phyloP scores from a whole-genome alignment of 2,888 invertebrate species.

The Lacanobia oleracea region DNA sequence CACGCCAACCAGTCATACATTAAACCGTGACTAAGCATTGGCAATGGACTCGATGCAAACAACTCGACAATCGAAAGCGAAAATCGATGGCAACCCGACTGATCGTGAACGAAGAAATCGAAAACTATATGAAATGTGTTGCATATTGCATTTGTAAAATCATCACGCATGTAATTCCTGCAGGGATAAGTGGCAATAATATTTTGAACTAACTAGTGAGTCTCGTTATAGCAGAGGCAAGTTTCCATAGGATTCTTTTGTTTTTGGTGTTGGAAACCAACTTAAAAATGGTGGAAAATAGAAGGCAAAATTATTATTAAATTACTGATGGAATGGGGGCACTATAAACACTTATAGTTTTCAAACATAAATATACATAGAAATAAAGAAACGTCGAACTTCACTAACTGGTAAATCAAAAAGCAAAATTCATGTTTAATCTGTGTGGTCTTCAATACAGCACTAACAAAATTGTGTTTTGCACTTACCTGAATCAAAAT shows the following conservation, averaged over 20 bases:
- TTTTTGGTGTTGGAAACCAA: background rate
- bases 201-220: background rate
- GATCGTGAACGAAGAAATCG: slow-evolving; percentile 75
- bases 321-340: background rate
- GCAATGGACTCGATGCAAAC: slow-evolving; percentile 78
- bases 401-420: slow-evolving; percentile 29
- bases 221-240: background rate
- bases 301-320: accelerated
- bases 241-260: background rate
- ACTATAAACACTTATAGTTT: background rate
- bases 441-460: slow-evolving; percentile 57
- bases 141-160: slow-evolving; percentile 22
- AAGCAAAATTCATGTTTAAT: slow-evolving; percentile 73
- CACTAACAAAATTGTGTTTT: slow-evolving; percentile 30
- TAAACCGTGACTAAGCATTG: slow-evolving; percentile 74
- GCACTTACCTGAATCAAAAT: background rate
- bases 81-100: slow-evolving; percentile 74
- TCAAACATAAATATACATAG: background rate
- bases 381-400: slow-evolving; percentile 20
- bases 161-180: background rate
- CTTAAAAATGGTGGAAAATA: background rate
- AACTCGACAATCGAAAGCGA: slow-evolving; percentile 81
- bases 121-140: slow-evolving; percentile 67
- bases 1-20: slow-evolving; percentile 65
- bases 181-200: background rate